Conservation (phyloP, 1,140 invertebrate genomes). For the Lethocerus indicus region DNA sequence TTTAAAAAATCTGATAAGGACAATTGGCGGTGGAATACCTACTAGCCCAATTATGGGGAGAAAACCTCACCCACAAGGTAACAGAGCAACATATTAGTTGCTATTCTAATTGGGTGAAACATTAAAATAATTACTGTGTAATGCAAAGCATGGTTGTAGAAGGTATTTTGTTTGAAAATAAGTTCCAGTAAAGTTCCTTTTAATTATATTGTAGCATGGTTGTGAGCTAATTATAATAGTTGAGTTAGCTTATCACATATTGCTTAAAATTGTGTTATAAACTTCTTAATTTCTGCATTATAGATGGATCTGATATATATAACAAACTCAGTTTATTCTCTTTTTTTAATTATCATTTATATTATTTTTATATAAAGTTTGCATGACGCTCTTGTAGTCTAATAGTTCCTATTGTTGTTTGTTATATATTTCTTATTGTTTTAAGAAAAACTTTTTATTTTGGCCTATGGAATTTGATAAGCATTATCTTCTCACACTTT, state of each 20-base stretch:
- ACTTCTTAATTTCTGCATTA: background rate
- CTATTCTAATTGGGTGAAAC: too few species aligned
- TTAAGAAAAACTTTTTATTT: background rate
- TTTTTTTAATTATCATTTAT: background rate
- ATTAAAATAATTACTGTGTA: too few species aligned
- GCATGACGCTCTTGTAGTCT: background rate
- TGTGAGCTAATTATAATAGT: too few species aligned
- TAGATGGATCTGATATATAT: background rate
- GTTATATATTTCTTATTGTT: background rate
- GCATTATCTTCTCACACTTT: too few species aligned
- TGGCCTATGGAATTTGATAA: background rate
- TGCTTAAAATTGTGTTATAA: background rate
- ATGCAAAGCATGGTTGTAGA: too few species aligned
- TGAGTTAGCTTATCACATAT: too few species aligned
- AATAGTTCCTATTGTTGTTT: background rate
- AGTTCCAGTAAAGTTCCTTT: too few species aligned
- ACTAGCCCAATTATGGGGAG: constrained; percentile 60
- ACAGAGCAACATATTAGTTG: too few species aligned
- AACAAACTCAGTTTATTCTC: background rate
- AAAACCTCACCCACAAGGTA: constrained; percentile 31
- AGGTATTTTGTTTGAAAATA: too few species aligned
- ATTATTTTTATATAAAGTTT: background rate
- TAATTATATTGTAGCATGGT: too few species aligned
- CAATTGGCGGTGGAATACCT: constrained; percentile 46
- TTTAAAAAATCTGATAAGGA: constrained; percentile 54